Conservation (phyloP, 2,113 vertebrate species). For the Ginglymostoma cirratum region DNA sequence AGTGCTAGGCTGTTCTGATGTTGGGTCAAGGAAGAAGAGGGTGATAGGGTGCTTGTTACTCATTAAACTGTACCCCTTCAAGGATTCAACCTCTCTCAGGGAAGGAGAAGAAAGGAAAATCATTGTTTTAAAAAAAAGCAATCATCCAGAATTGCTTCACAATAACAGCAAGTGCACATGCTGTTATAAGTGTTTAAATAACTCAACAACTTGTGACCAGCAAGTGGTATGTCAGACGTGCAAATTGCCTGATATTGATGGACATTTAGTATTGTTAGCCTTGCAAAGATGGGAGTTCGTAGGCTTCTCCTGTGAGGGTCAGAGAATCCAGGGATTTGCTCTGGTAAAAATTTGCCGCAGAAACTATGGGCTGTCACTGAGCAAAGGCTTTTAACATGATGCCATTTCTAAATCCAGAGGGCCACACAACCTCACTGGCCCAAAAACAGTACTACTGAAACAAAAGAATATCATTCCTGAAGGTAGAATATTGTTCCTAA, state of each 20-base stretch:
- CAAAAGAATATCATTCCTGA: neutral
- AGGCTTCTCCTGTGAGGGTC: neutral
- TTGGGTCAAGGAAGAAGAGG: neutral
- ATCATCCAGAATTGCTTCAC: neutral
- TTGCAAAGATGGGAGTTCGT: neutral
- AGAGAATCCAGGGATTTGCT: neutral
- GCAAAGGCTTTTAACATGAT: neutral
- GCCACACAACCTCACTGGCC: neutral
- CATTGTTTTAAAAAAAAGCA: neutral
- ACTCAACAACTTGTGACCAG: neutral
- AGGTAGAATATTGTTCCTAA: neutral
- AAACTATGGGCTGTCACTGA: neutral
- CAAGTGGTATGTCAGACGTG: neutral
- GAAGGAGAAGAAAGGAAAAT: neutral
- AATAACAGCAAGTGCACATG: neutral
- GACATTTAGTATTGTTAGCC: neutral
- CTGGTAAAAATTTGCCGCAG: neutral
- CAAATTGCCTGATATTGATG: neutral
- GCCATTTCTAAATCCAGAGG: neutral
- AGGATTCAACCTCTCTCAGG: neutral
- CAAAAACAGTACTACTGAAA: neutral
- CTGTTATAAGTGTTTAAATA: neutral
- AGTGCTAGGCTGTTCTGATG: neutral
- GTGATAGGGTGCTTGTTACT: neutral
- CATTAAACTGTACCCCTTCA: neutral